These are phyloP conservation scores for Tridacna crocea DNA, from an alignment of 2,888 invertebrate species.

Conservation along the genomic window DNA sequence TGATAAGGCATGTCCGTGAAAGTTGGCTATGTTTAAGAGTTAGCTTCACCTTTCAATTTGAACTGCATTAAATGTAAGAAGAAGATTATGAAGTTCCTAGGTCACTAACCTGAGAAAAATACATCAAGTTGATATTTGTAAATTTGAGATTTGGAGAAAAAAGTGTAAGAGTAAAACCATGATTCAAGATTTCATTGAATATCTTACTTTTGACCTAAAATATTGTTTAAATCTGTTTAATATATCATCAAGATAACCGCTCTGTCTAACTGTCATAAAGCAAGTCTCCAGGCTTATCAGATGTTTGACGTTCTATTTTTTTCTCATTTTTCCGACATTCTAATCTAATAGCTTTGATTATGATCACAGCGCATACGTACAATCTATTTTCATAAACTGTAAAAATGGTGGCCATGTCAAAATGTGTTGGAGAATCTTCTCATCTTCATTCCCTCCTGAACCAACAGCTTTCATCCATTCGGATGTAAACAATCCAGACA, in stretches of 20 bases:
- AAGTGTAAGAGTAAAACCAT: no score
- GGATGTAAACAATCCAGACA: slow-evolving; percentile 32
- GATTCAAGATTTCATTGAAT: not conserved
- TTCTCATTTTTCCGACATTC: no score
- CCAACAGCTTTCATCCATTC: slow-evolving; percentile 43
- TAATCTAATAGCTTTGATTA: not conserved
- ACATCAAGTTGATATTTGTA: no score
- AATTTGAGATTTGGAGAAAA: no score
- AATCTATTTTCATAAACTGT: slow-evolving; percentile 51
- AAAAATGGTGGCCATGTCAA: slow-evolving; percentile 59
- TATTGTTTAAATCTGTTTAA: not conserved
- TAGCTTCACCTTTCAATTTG: no score
- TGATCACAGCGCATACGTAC: no score
- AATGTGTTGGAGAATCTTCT: slow-evolving; percentile 37
- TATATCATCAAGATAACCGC: not conserved
- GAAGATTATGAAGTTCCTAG: no score
- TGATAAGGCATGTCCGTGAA: no score
- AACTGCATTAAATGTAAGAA: no score
- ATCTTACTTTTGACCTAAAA: not conserved
- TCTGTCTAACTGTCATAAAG: not conserved
- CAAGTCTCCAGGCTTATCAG: not conserved
- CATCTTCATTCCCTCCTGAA: not conserved
- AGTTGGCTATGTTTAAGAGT: no score
- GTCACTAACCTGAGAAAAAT: no score
- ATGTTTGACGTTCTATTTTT: not conserved